Evolutionary conservation across 2,113 vertebrate genomes (phyloP).

Genomic region (Eurypyga helias): DNA sequence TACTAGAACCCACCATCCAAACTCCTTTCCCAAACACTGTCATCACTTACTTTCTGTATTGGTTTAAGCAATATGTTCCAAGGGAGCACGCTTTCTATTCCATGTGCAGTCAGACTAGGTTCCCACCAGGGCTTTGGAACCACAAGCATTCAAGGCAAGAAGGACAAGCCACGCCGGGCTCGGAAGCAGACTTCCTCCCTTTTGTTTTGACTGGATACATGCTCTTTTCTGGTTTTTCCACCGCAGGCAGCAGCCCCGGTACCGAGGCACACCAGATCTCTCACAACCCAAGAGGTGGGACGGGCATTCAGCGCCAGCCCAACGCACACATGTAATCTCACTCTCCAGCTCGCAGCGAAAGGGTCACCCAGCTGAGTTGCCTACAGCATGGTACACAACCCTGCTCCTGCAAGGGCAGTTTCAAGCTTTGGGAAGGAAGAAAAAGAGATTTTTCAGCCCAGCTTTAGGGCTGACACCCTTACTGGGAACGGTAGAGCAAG

Average conservation of each 20-base stretch:
- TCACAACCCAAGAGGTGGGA: neutral
- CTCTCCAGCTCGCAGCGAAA: neutral
- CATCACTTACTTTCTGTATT: neutral
- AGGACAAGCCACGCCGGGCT: neutral
- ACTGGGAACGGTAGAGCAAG: neutral
- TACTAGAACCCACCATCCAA: neutral
- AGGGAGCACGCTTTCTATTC: neutral
- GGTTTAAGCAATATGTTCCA: neutral
- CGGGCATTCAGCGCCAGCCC: neutral
- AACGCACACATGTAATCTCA: rapidly evolving
- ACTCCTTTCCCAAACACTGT: neutral
- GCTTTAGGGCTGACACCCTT: neutral
- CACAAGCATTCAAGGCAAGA: neutral
- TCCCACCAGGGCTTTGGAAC: neutral
- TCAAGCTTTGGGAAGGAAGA: neutral
- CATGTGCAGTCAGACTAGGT: neutral
- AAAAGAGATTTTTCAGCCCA: neutral
- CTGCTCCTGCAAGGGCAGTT: neutral
- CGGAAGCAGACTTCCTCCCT: neutral
- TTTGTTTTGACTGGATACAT: constrained; percentile 28
- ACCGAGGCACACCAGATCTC: neutral
- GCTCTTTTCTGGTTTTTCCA: neutral
- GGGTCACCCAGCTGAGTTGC: neutral
- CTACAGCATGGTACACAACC: neutral
- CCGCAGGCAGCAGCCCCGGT: rapidly evolving